These are phyloP conservation scores for Canis aureus DNA, from an alignment of 2,113 vertebrate species.

Conservation along the genomic window DNA sequence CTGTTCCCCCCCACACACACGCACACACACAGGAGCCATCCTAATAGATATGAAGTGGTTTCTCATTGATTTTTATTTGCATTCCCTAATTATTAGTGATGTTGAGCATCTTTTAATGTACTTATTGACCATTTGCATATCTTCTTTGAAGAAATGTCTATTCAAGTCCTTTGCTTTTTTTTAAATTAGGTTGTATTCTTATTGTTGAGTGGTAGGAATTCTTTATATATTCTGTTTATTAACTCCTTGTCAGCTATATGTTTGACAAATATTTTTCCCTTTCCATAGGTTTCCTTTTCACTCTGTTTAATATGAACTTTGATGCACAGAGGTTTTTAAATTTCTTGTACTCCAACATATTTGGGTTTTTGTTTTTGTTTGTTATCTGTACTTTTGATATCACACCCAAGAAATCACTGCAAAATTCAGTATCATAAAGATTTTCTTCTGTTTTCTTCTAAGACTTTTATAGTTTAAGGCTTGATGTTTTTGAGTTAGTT, in stretches of 20 bases:
- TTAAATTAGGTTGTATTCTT: background rate
- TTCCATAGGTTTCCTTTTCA: background rate
- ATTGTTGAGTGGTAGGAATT: background rate
- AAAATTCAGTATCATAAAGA: background rate
- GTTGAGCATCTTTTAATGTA: background rate
- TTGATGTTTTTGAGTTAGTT: background rate
- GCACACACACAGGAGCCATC: background rate
- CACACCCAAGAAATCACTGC: background rate
- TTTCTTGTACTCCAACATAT: background rate
- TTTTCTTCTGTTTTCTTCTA: background rate
- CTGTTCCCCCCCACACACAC: too few relatives aligned
- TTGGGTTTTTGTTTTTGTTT: background rate
- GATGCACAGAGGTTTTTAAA: background rate
- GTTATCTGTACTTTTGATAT: background rate
- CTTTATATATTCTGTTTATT: slow-evolving; percentile 1
- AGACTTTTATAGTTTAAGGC: background rate
- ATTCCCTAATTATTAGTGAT: background rate
- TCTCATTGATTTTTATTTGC: slow-evolving; percentile 7
- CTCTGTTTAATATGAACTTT: background rate
- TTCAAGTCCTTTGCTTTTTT: background rate
- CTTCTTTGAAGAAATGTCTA: background rate
- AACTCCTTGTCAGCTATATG: background rate
- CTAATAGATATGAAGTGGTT: background rate
- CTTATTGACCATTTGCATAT: background rate
- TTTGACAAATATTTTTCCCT: background rate